A percentile compares a stretch with the other conserved stretches of the same genome.
phyloP scores from a whole-genome alignment of 2,797 vertebrate genomes.

The Sebastes kiyomatsui region DNA sequence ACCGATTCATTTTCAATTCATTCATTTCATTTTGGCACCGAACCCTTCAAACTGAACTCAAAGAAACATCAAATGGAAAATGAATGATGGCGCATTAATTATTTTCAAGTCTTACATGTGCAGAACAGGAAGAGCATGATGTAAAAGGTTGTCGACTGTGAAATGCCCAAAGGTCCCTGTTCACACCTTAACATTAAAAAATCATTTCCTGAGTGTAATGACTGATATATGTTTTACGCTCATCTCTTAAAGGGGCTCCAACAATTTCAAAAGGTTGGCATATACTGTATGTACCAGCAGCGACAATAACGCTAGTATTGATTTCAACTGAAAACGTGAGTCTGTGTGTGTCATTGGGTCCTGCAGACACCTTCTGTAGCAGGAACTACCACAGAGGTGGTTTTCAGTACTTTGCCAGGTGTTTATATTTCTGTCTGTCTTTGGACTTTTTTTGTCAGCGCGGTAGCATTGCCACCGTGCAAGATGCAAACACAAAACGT shows the following conservation, averaged over 20 bases:
- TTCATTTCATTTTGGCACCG: not conserved
- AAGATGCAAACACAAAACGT: no score
- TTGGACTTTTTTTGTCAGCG: fast-evolving
- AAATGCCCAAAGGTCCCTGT: not conserved
- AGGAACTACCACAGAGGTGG: not conserved
- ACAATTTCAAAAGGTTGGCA: not conserved
- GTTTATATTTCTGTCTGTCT: not conserved
- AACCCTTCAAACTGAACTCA: not conserved
- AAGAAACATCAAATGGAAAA: slow-evolving; percentile 1
- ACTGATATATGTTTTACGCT: not conserved
- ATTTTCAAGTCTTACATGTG: not conserved
- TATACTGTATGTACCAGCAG: not conserved
- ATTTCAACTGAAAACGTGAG: not conserved
- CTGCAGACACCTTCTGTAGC: not conserved
- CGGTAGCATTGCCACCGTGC: no score
- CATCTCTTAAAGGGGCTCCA: not conserved
- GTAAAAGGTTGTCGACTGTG: not conserved
- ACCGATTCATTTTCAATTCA: not conserved
- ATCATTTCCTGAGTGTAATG: not conserved
- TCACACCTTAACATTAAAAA: not conserved
- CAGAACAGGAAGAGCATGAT: not conserved
- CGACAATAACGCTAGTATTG: not conserved
- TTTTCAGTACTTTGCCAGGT: not conserved
- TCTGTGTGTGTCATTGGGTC: not conserved
- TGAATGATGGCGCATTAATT: slow-evolving; percentile 2